Conservation (phyloP, 2,113 vertebrate species). For the Ursus arctos region DNA sequence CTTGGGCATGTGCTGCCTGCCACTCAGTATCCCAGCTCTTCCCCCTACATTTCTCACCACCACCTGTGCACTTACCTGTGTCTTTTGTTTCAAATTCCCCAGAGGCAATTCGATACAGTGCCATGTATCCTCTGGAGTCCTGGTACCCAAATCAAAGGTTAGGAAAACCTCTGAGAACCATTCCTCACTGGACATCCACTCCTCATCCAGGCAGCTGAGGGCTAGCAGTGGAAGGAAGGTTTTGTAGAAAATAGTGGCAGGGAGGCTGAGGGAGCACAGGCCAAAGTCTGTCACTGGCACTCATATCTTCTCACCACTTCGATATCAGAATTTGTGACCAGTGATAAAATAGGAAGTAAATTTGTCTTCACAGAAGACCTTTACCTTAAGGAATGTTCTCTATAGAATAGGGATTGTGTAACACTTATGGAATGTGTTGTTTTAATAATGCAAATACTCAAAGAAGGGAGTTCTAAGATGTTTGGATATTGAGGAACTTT, state of each 20-base stretch:
- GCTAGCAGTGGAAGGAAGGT: no score
- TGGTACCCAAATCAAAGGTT: not conserved
- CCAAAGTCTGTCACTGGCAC: not conserved
- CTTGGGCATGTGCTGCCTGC: not conserved
- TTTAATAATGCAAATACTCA: not conserved
- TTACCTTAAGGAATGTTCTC: not conserved
- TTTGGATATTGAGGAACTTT: not conserved
- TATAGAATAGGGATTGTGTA: not conserved
- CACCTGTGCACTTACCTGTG: not conserved
- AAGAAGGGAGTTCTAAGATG: not conserved
- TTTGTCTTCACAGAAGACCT: not conserved
- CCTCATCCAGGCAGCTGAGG: not conserved
- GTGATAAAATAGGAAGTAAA: not conserved
- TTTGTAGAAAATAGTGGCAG: not conserved
- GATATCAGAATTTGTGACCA: not conserved
- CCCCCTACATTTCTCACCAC: not conserved
- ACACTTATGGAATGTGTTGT: not conserved
- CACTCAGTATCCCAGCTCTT: not conserved
- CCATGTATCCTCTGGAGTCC: not conserved
- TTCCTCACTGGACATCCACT: rapidly evolving
- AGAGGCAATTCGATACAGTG: not conserved
- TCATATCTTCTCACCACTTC: not conserved
- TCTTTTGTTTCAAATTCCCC: not conserved
- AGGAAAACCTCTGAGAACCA: not conserved
- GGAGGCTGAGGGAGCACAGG: not conserved